These are phyloP conservation scores for Sphenopsis melanotis DNA, from an alignment of 2,797 vertebrate species.

Conservation along the genomic window DNA sequence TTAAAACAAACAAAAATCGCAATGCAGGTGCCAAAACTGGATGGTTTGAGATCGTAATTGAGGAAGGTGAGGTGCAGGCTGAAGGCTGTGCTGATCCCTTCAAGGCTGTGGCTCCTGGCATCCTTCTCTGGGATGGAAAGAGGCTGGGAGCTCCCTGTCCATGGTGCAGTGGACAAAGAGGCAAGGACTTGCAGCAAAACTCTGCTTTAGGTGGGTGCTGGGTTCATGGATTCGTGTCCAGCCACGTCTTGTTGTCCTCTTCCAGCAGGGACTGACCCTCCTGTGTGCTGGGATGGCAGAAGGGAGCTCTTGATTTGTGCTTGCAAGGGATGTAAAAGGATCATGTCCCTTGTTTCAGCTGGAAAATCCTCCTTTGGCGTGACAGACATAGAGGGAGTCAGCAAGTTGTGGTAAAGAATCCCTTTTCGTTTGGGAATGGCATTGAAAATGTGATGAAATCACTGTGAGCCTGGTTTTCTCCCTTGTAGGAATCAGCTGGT, in stretches of 20 bases:
- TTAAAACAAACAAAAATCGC: neutral
- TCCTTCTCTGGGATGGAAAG: neutral
- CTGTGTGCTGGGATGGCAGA: rapidly evolving
- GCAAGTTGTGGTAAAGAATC: neutral
- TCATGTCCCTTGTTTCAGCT: rapidly evolving
- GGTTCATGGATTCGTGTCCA: neutral
- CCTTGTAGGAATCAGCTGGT: neutral
- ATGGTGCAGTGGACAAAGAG: neutral
- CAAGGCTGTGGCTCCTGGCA: neutral
- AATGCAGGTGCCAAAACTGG: neutral
- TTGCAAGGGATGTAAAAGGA: neutral
- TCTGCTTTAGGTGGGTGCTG: neutral
- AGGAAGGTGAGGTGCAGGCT: neutral
- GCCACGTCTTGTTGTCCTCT: neutral
- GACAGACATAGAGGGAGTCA: neutral
- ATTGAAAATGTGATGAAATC: neutral
- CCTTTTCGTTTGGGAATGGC: neutral
- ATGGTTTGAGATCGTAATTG: neutral
- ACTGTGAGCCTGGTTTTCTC: neutral
- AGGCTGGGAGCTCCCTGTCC: neutral
- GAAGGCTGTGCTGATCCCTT: neutral
- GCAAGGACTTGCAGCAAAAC: neutral
- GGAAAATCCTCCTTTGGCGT: neutral
- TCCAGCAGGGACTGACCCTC: neutral
- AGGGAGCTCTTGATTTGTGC: neutral